Percentiles rank a stretch among this genome's conserved stretches.
Conservation (phyloP, 2,113 vertebrate genomes). For the Platysternon megacephalum region DNA sequence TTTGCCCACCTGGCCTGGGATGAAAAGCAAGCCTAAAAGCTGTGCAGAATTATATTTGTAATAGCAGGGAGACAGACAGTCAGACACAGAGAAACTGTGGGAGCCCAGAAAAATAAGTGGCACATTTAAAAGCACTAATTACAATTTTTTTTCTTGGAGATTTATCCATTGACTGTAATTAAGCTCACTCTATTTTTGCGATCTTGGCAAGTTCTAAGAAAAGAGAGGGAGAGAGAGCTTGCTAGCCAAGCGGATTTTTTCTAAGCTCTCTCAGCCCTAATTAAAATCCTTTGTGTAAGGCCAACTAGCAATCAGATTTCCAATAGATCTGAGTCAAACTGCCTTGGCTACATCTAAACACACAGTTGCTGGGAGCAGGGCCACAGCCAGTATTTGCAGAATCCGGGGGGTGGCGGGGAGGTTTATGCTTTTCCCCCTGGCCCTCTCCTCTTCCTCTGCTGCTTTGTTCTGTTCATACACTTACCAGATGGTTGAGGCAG, state of each 20-base stretch:
- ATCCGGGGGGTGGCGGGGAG: conserved; percentile 4
- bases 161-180: conserved; percentile 85
- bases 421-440: not conserved
- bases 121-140: conserved; percentile 84
- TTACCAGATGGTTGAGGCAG: conserved; percentile 65
- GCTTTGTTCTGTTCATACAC: conserved; percentile 69
- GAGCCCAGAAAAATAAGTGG: conserved; percentile 78
- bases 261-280: conserved; percentile 81
- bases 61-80: conserved; percentile 76
- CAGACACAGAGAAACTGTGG: conserved; percentile 77
- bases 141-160: conserved; percentile 82
- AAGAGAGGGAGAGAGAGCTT: conserved; percentile 71
- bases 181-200: conserved; percentile 81
- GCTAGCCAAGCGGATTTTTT: conserved; percentile 83
- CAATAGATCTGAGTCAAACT: conserved; percentile 78
- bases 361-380: conserved; percentile 57
- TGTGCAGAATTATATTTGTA: conserved; percentile 73
- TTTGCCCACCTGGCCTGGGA: conserved; percentile 69
- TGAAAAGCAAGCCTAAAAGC: conserved; percentile 74
- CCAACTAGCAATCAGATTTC: conserved; percentile 80
- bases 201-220: conserved; percentile 86
- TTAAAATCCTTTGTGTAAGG: conserved; percentile 84
- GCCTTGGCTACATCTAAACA: conserved; percentile 73
- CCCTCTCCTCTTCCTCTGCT: conserved; percentile 24
- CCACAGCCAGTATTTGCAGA: conserved; percentile 42